phyloP scores from a whole-genome alignment of 2,888 invertebrate genomes.

The Argynnis bischoffii region DNA sequence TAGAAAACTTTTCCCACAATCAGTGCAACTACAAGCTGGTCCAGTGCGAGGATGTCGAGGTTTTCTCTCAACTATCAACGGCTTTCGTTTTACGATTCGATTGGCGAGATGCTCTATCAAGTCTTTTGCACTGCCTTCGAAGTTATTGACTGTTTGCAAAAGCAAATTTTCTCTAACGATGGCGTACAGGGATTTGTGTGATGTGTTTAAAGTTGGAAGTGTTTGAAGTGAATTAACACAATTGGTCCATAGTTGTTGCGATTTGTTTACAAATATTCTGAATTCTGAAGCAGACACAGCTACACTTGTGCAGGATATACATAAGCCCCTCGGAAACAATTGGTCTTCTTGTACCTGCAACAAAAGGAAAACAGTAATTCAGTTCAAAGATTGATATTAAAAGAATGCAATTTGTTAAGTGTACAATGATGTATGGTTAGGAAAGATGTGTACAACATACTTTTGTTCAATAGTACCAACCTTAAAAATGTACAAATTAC shows the following conservation, averaged over 20 bases:
- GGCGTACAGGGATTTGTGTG: slow-evolving; percentile 57
- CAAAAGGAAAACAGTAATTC: slow-evolving; percentile 3
- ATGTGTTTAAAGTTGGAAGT: slow-evolving; percentile 41
- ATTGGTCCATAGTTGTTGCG: slow-evolving; percentile 58
- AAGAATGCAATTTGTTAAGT: too few relatives aligned
- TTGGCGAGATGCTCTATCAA: slow-evolving; percentile 54
- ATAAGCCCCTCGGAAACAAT: slow-evolving; percentile 58
- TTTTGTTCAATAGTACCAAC: slow-evolving; percentile 4
- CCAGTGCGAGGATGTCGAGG: slow-evolving; percentile 49
- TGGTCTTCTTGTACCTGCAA: slow-evolving; percentile 67
- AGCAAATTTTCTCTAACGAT: slow-evolving; percentile 55
- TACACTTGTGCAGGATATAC: slow-evolving; percentile 58
- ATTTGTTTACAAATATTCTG: slow-evolving; percentile 56
- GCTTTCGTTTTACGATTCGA: slow-evolving; percentile 45
- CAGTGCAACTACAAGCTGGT: slow-evolving; percentile 57
- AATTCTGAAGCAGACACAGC: slow-evolving; percentile 66
- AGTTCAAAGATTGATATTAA: neutral
- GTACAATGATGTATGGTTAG: too few relatives aligned
- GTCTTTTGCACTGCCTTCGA: slow-evolving; percentile 51
- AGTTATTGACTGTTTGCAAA: slow-evolving; percentile 56
- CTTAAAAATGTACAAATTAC: neutral
- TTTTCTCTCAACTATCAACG: slow-evolving; percentile 39
- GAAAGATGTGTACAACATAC: too few relatives aligned
- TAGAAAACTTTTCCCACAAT: slow-evolving; percentile 63
- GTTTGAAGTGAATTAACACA: slow-evolving; percentile 51